Evolutionary conservation across 2,797 vertebrate genomes (phyloP).

Genomic region (Syngnathus rostellatus): DNA sequence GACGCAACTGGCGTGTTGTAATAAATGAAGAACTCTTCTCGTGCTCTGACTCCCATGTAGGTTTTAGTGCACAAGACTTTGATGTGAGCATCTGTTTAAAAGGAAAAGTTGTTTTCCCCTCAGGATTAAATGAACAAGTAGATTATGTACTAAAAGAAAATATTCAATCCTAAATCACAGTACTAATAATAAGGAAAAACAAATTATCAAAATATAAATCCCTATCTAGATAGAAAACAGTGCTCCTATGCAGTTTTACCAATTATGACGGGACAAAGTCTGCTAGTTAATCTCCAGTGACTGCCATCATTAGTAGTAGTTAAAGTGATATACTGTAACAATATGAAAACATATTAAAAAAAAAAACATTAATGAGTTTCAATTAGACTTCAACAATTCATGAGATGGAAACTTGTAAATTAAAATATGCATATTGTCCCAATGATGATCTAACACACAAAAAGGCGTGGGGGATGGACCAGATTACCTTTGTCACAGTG

Average conservation of each 20-base stretch:
- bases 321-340: too few species aligned
- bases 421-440: not conserved
- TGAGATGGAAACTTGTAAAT: too few species aligned
- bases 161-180: not conserved
- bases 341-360: too few species aligned
- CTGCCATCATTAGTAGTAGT: too few species aligned
- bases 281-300: too few species aligned
- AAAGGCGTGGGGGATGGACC: not conserved
- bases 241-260: too few species aligned
- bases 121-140: not conserved
- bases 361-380: too few species aligned
- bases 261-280: too few species aligned
- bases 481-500: slow-evolving; percentile 57
- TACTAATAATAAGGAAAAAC: too few species aligned
- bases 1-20: slow-evolving; percentile 54
- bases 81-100: slow-evolving; percentile 47
- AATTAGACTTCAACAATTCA: too few species aligned
- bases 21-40: slow-evolving; percentile 63
- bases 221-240: too few species aligned
- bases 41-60: slow-evolving; percentile 50
- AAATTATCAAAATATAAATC: too few species aligned
- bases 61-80: slow-evolving; percentile 57
- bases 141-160: not conserved
- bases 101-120: not conserved
- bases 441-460: not conserved